Base-by-base conservation (phyloP, 2,113 vertebrate genomes). In the Hippocampus guttulatus region DNA sequence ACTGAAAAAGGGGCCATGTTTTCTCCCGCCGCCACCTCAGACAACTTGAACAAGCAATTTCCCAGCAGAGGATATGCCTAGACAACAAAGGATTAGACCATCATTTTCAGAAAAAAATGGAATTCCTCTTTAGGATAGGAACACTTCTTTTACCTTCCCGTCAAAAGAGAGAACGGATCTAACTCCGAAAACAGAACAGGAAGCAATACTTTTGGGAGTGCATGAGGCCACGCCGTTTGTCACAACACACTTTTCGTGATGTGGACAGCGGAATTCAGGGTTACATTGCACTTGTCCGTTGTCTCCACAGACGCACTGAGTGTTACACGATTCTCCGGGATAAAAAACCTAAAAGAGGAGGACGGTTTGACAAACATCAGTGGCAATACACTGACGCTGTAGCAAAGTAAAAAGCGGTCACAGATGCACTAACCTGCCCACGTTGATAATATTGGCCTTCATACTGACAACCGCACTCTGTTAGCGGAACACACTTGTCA, bases 381-480 rank as follows among this genome's bases (percentile, higher is more conserved):
- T 18, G 23, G 8, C 47, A 30, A 60, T 16, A 14, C 25, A 18
- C 5, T 7, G 57, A 30, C 30, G 55, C 14, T 14, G 5, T 7
- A 18, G 25, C 57, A 57, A 57, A 30, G 3, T 33, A 2, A 18
- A 67, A 65, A 23, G 25, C 10, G 23, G 25, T 60, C 14, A 21
- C n/a, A 3, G 40, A 3, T 30, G 65, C 43, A 45, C 12, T 11
- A 55, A 80, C 78, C 78, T 80, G 67, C 49, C 63, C 51, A 5
- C 1, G 62, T 21, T 45, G 41, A 51, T 70, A 80, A 33, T 80
- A 80, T 18, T 67, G 67, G 70, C 74, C 74, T 41, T 51, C 33
- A 2, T 70, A 51, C 15, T 64, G 67, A 58, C 78, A 80, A 51
- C 78, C 78, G 45, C 78, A 80, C 30, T 80, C 74, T 16, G 74